Evolutionary conservation across 1,140 invertebrate species (phyloP), one percentile per base, ranked within the genome.

Genomic region (Lerema accius): DNA sequence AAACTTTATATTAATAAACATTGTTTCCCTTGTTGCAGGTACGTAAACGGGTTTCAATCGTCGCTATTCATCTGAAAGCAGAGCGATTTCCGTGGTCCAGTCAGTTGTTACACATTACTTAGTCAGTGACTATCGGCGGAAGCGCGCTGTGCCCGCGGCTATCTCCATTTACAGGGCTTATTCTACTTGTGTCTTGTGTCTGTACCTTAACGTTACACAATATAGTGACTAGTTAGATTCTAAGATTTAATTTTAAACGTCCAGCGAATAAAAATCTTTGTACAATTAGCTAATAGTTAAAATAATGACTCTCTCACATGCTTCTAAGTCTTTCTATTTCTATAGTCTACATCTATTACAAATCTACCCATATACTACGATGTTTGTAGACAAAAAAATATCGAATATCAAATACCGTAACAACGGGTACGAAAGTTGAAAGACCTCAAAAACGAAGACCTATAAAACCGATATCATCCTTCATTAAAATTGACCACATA

Each of bases 21-120:
- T 46, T 11, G 0, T 1, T 46, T 46, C 23, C 43, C 19, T 46
- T 46, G 43, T 46, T 46, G 17, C 43, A 46, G 43, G 43, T 46
- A 46, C 43, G 43, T 46, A 23, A 43, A 46, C 43, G 10, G 19
- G 43, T 46, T 15, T 15, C 17, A 46, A 10, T 19, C 17, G 19
- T 23, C 19, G 17, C 43, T 4, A 4, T 32, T 32, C 28, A 17
- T 65, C 48, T 71, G 64, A 71, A 71, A 56, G 51, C 46, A 67
- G 56, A 66, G 35, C 48, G 55, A 65, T 68, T 68, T 55, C 71
- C 65, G 75, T 66, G 65, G 37, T 37, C 55, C 45, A 39, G 35
- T 53, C 65, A 48, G 68, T 77, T 76, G 78, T 78, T 76, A 76
- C 73, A 74, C 66, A 74, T 74, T 67, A 73, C 55, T 72, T 70